Evolutionary conservation across 2,797 vertebrate species (phyloP).

Genomic region (Florisuga fusca): DNA sequence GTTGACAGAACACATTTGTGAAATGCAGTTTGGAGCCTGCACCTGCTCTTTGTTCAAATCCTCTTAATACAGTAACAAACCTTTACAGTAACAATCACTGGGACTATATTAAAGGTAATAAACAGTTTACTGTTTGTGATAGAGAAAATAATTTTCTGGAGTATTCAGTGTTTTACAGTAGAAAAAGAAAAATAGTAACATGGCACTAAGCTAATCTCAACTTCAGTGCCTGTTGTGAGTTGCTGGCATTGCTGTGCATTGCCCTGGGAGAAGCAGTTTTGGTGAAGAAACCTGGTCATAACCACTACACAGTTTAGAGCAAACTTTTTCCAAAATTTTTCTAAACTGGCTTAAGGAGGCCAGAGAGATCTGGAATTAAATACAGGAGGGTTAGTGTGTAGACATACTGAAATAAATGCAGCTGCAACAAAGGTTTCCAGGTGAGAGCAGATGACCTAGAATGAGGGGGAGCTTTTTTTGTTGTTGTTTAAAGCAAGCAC

Average conservation of each 20-base stretch:
- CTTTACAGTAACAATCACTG: background rate
- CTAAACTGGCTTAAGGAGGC: background rate
- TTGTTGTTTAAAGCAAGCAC: background rate
- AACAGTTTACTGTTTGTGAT: background rate
- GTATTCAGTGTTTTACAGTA: slow-evolving; percentile 6
- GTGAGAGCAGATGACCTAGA: background rate
- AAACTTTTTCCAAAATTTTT: background rate
- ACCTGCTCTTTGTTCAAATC: background rate
- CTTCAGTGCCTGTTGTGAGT: background rate
- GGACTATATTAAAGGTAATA: background rate
- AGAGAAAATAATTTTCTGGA: background rate
- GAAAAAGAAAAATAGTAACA: background rate
- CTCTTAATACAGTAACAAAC: too few relatives aligned
- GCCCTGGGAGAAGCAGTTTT: background rate
- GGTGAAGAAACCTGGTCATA: background rate
- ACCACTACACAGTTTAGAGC: background rate
- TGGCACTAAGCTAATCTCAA: slow-evolving; percentile 26
- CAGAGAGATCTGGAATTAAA: background rate
- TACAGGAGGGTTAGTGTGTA: background rate
- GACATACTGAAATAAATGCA: background rate
- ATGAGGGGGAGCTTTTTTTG: background rate
- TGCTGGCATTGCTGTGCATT: background rate
- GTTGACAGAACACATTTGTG: background rate
- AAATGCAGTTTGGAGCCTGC: background rate
- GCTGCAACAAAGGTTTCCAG: background rate